These are phyloP conservation scores for Gopherus evgoodei DNA, from an alignment of 2,113 vertebrate genomes.

Conservation along the genomic window DNA sequence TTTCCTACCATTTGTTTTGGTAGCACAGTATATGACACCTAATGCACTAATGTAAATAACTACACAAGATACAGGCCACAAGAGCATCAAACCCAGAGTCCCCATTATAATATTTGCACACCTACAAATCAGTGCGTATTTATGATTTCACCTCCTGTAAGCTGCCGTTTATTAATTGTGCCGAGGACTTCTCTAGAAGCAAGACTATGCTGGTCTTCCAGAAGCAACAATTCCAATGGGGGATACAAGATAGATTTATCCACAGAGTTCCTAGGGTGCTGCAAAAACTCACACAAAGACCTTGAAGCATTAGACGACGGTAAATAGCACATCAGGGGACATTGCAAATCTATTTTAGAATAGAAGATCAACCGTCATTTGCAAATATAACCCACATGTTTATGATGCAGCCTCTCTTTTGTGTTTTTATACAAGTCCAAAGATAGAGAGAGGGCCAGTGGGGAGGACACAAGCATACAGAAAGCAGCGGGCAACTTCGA, in stretches of 20 bases:
- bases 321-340: neutral
- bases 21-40: neutral
- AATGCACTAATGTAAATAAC: neutral
- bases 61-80: fast-evolving
- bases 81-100: fast-evolving
- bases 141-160: neutral
- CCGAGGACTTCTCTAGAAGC: no score
- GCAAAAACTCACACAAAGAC: neutral
- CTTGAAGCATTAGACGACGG: neutral
- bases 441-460: neutral
- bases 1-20: fast-evolving
- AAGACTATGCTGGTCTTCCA: no score
- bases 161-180: no score
- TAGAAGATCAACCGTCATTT: neutral
- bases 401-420: neutral
- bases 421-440: neutral
- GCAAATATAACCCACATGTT: neutral
- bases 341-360: neutral
- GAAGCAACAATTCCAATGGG: neutral
- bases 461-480: neutral
- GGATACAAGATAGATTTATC: neutral
- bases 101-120: fast-evolving
- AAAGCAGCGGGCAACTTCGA: neutral
- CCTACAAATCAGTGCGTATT: neutral
- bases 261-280: no score